Evolutionary conservation across 2,888 invertebrate genomes (phyloP).

Genomic region (Drosophila yooni): DNA sequence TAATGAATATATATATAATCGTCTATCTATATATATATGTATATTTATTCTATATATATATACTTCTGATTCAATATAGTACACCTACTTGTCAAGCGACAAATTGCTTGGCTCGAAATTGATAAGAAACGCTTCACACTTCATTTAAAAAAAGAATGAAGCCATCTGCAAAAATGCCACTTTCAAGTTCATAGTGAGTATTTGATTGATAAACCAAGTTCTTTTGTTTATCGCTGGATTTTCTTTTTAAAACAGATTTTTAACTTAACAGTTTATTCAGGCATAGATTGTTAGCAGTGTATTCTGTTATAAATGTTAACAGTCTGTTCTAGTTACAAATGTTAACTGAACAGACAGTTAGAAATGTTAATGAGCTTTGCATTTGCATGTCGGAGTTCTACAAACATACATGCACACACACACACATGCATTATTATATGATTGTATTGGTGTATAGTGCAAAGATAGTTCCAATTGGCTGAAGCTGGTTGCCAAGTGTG

Average conservation of each 20-base stretch:
- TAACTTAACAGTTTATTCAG: slow-evolving; percentile 29
- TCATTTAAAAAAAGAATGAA: slow-evolving; percentile 45
- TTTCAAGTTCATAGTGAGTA: slow-evolving; percentile 19
- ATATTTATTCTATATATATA: slow-evolving; percentile 27
- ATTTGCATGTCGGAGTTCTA: slow-evolving; percentile 47
- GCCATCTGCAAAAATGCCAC: slow-evolving; percentile 15
- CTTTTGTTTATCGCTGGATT: not conserved
- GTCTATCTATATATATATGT: slow-evolving; percentile 31
- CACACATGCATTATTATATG: slow-evolving; percentile 6
- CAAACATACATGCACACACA: slow-evolving; percentile 22
- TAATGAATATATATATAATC: slow-evolving; percentile 14
- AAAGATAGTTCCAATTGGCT: slow-evolving; percentile 60
- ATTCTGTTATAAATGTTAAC: slow-evolving; percentile 20
- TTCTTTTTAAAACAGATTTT: not conserved
- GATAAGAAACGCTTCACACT: slow-evolving; percentile 52
- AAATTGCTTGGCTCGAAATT: slow-evolving; percentile 23
- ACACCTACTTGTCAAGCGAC: slow-evolving; percentile 54
- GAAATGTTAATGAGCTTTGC: slow-evolving; percentile 16
- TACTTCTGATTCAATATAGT: slow-evolving; percentile 25
- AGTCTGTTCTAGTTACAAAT: slow-evolving; percentile 19
- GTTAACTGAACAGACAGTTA: slow-evolving; percentile 26
- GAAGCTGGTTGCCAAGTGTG: slow-evolving; percentile 66
- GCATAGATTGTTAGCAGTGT: slow-evolving; percentile 12
- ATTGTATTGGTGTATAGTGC: slow-evolving; percentile 12
- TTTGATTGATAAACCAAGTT: slow-evolving; percentile 22